phyloP scores from a whole-genome alignment of 2,797 vertebrate species.

The Malurus leucopterus region DNA sequence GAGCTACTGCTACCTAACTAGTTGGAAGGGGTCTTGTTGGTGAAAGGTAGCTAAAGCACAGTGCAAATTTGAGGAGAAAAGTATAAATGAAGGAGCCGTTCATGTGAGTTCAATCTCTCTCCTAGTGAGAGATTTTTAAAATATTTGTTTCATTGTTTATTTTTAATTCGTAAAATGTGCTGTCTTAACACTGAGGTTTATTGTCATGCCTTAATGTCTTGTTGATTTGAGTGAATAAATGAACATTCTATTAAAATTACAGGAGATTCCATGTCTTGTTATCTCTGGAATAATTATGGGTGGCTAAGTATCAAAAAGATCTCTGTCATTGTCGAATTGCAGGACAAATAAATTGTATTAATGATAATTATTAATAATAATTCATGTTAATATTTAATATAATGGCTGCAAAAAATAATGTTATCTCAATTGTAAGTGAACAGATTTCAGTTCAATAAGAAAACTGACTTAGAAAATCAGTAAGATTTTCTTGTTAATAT shows the following conservation, averaged over 20 bases:
- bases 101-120: neutral
- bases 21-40: neutral
- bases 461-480: neutral
- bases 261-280: neutral
- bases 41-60: neutral
- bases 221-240: neutral
- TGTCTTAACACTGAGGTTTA: neutral
- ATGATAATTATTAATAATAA: neutral
- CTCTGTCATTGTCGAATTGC: neutral
- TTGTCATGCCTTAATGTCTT: neutral
- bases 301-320: neutral
- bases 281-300: neutral
- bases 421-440: neutral
- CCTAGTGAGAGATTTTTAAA: neutral
- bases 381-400: neutral
- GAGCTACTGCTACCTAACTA: neutral
- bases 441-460: neutral
- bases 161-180: neutral
- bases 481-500: slow-evolving; percentile 12
- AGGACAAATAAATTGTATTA: neutral
- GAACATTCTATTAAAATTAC: neutral
- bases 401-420: neutral
- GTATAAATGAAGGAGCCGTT: neutral
- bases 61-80: neutral
- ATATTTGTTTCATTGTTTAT: neutral